Base-by-base conservation (phyloP, 2,888 invertebrate species). In the Apamea sordens region DNA sequence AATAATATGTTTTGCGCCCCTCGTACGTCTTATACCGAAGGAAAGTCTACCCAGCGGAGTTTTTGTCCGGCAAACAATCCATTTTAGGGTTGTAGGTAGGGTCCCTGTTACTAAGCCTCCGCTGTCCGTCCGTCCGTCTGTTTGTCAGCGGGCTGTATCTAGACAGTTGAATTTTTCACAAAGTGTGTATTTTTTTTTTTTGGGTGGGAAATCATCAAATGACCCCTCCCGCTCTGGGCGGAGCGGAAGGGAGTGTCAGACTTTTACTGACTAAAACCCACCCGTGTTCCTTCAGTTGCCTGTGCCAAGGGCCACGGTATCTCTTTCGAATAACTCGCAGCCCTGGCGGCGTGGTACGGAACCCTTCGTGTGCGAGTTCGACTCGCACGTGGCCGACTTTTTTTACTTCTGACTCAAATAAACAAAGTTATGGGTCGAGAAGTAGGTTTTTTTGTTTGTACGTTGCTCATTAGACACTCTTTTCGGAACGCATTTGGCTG, bases 401-500 rank as follows among this genome's bases (percentile, higher is more conserved):
- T 82, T 76, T 78, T 77, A 77, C 73, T 70, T 83, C n/a, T 11
- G 47, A 41, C 68, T 59, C 15, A 36, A 50, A 72, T 73, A 82
- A 73, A 83, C 73, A 65, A 59, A 69, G 59, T 36, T 21, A 61
- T 73, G 65, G 77, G 69, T 64, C 65, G 72, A 76, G 47, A 76
- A 82, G 56, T 74, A 47, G 47, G 69, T 81, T 85, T 89, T 89
- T 88, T 89, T 71, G 86, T 87, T 88, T 82, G 75, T 77, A 76
- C 74, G 53, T 72, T 82, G 85, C 76, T 86, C 89, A 87, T 81
- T 88, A 85, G 79, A 78, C 76, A 81, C 71, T 73, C 68, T 73
- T 83, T 87, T 74, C 47, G 47, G 74, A 73, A 77, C n/a, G 44
- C 73, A 86, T 89, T 89, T 91, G 92, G 91, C 87, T 79, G 75